phyloP scores from a whole-genome alignment of 2,113 vertebrate genomes.

The Melanerpes aurifrons region DNA sequence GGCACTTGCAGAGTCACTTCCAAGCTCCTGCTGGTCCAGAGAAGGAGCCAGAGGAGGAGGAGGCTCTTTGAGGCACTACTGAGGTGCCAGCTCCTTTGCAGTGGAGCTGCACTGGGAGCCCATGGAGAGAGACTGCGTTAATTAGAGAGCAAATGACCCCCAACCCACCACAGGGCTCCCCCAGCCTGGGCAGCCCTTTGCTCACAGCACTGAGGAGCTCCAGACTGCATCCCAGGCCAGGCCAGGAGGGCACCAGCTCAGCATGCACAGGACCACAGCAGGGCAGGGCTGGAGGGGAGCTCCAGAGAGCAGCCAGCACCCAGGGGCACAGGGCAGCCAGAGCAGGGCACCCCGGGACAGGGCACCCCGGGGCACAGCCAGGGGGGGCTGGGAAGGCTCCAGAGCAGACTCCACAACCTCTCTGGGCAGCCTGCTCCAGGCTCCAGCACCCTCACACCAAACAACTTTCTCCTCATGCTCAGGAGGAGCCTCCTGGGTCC shows the following conservation, averaged over 20 bases:
- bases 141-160: constrained; percentile 39
- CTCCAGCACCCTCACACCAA: not conserved
- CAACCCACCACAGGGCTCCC: not conserved
- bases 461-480: too few relatives aligned
- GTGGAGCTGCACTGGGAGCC: not conserved
- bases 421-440: not conserved
- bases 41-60: not conserved
- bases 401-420: too few relatives aligned
- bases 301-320: too few relatives aligned
- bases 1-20: not conserved
- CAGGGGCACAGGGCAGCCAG: too few relatives aligned
- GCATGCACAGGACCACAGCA: too few relatives aligned
- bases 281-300: too few relatives aligned
- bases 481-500: too few relatives aligned
- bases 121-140: constrained; percentile 17
- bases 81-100: not conserved
- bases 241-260: not conserved
- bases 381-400: too few relatives aligned
- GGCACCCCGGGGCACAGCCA: too few relatives aligned
- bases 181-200: not conserved
- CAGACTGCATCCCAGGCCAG: not conserved
- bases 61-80: constrained; percentile 16
- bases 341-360: too few relatives aligned
- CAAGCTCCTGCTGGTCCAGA: not conserved
- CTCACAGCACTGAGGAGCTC: not conserved